Evolutionary conservation across 2,888 invertebrate genomes (phyloP), one percentile per base, ranked within the genome.

Genomic region (Perizoma affinitatum): DNA sequence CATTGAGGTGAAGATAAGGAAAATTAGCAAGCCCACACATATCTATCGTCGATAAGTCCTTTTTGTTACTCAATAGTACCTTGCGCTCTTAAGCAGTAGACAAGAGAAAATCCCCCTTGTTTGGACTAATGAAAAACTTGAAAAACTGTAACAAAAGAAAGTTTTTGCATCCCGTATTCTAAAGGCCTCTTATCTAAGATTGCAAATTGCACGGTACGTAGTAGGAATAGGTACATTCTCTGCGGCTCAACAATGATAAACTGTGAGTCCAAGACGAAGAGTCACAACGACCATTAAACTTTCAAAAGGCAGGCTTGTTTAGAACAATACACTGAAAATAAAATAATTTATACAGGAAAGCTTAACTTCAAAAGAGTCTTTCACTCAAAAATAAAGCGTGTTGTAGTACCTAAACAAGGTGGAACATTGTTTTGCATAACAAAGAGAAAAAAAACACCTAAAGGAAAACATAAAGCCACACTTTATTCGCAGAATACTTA

Each of bases 381-480:
- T 90, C 88, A 90, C 90, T 91, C 90, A 91, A 91, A 91, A 91
- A 90, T 91, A 91, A 91, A 90, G 91, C 90, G 90, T 90, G 91
- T 88, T 88, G 86, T 90, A 88, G 90, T 89, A 90, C 90, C 89
- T 90, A 90, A 92, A 90, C 91, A 92, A 92, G 92, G 92, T 92
- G 90, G 91, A 91, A 90, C 90, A 91, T 86, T 92, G 90, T 91
- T 92, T 92, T 90, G 90, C 91, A 91, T 92, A 90, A 92, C 91
- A 92, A 92, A 92, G 90, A 87, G 74, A 85, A 88, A 90, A 71
- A 91, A 90, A 91, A 90, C 89, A 90, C 90, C 90, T 87, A 88
- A 90, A 91, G 90, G 89, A 91, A 92, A 92, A 91, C 91, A 91
- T 91, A 89, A 92, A 92, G 90, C 91, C 91, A 91, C 92, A 91